phyloP scores from a whole-genome alignment of 2,888 invertebrate species.

The Cosmia trapezina region DNA sequence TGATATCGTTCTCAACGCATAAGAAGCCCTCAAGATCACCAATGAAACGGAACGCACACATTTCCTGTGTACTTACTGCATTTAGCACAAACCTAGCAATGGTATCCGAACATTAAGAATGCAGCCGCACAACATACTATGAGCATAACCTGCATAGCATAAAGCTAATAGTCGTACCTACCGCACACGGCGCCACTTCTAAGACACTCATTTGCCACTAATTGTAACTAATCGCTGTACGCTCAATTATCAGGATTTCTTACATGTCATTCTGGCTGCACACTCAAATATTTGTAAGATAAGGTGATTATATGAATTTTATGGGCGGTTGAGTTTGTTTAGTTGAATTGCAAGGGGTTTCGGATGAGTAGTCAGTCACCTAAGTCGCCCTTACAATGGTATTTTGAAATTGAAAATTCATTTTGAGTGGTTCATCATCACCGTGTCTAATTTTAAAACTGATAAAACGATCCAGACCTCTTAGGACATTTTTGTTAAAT shows the following conservation, averaged over 20 bases:
- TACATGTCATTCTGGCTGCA: conserved; percentile 18
- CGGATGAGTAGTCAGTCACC: no score
- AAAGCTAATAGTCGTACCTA: conserved; percentile 61
- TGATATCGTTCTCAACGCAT: not conserved
- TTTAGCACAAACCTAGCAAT: conserved; percentile 33
- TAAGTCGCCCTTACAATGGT: no score
- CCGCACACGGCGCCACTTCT: conserved; percentile 77
- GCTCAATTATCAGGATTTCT: conserved; percentile 59
- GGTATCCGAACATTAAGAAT: conserved; percentile 32
- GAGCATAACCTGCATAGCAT: conserved; percentile 28
- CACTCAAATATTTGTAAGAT: conserved; percentile 27
- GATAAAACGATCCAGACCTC: no score
- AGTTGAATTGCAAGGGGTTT: not conserved
- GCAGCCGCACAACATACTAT: conserved; percentile 15
- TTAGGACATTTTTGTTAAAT: no score
- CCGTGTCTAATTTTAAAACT: no score
- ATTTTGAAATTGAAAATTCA: no score
- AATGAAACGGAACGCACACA: not conserved
- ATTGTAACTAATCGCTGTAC: conserved; percentile 76
- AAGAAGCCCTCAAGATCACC: not conserved
- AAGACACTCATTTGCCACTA: conserved; percentile 72
- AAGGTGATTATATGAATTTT: conserved; percentile 21
- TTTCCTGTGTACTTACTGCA: conserved; percentile 7
- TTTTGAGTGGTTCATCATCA: no score
- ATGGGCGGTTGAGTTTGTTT: conserved; percentile 19